A percentile compares a stretch with the other conserved stretches of the same genome.
Conservation (phyloP, 2,113 vertebrate genomes). For the Chionomys nivalis region DNA sequence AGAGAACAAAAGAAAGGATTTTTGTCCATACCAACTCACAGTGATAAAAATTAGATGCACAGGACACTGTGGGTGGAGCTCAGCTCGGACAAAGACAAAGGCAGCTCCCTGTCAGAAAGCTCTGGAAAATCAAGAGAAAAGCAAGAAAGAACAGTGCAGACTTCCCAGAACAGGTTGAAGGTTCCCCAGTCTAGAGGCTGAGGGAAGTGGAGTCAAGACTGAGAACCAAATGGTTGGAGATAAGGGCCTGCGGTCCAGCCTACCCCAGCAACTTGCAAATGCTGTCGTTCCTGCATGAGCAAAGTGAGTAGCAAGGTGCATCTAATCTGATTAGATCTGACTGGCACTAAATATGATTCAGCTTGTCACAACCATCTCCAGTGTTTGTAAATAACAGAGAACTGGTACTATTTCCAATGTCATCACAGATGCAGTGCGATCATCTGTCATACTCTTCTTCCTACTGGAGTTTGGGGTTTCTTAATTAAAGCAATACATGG, state of each 20-base stretch:
- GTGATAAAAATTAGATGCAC: background rate
- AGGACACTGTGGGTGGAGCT: background rate
- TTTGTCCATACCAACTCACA: background rate
- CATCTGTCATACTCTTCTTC: background rate
- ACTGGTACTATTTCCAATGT: background rate
- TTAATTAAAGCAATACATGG: background rate
- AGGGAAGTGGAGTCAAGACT: background rate
- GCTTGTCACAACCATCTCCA: background rate
- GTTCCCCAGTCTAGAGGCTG: background rate
- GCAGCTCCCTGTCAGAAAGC: rapidly evolving
- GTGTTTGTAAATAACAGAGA: background rate
- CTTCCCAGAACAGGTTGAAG: background rate
- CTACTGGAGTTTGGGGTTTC: background rate
- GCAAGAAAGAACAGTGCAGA: background rate
- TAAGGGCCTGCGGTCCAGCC: background rate
- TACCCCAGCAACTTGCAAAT: background rate
- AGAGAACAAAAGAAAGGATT: background rate
- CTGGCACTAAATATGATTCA: background rate
- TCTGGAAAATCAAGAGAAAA: background rate
- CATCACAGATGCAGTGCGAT: background rate
- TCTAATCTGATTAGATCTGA: background rate
- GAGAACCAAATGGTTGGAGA: background rate
- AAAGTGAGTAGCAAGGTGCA: background rate
- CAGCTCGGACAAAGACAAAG: background rate
- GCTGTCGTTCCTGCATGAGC: background rate